Percentiles rank a stretch among this genome's conserved stretches.
Evolutionary conservation across 2,113 vertebrate species (phyloP).

Genomic region (Equus przewalskii): DNA sequence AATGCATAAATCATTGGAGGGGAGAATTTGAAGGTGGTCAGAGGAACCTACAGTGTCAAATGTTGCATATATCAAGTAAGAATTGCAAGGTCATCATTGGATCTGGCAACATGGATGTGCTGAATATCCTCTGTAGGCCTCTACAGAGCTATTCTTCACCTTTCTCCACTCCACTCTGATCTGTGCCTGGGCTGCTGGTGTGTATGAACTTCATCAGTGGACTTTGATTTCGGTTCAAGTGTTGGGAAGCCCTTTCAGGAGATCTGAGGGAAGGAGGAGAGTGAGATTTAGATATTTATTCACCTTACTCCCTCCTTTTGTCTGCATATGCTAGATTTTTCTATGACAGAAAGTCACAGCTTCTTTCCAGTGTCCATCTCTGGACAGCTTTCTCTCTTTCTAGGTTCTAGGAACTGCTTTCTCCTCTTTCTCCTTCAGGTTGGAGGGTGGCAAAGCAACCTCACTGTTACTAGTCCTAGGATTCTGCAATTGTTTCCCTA

Average conservation of each 20-base stretch:
- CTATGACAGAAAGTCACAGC: neutral
- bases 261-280: neutral
- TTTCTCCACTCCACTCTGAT: neutral
- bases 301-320: neutral
- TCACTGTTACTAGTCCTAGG: neutral
- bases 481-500: neutral
- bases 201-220: neutral
- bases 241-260: neutral
- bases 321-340: neutral
- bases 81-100: neutral
- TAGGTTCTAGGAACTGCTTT: neutral
- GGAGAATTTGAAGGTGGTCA: neutral
- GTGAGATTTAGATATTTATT: neutral
- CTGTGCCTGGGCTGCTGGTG: neutral
- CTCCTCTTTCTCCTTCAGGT: neutral
- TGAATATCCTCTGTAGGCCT: neutral
- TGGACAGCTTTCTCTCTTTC: neutral
- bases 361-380: neutral
- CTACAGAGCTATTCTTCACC: neutral
- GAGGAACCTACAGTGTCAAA: neutral
- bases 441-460: neutral
- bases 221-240: neutral
- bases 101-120: neutral
- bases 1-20: neutral
- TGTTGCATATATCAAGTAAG: neutral